phyloP scores from a whole-genome alignment of 2,113 vertebrate species.

The Solenodon paradoxus region DNA sequence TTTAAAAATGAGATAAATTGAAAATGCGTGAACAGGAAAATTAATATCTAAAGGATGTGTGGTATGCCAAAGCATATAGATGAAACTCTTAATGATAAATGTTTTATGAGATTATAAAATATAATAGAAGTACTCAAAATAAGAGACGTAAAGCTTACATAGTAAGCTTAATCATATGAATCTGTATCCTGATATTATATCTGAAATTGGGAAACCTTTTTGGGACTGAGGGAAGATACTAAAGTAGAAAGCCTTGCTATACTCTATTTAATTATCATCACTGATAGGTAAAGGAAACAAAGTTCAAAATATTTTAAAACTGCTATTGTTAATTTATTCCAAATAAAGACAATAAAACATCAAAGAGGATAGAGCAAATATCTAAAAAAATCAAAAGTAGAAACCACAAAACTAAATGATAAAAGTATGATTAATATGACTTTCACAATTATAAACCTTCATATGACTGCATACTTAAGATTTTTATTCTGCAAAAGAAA shows the following conservation, averaged over 20 bases:
- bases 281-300: background rate
- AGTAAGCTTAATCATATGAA: background rate
- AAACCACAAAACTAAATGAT: background rate
- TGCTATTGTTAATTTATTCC: background rate
- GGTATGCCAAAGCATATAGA: background rate
- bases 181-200: background rate
- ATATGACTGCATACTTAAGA: background rate
- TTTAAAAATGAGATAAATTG: background rate
- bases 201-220: background rate
- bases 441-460: background rate
- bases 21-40: background rate
- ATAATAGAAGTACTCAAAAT: background rate
- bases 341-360: background rate
- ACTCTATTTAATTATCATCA: background rate
- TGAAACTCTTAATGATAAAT: background rate
- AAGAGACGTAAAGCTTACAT: background rate
- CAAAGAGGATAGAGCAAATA: background rate
- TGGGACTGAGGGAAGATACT: background rate
- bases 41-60: background rate
- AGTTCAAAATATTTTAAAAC: background rate
- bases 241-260: background rate
- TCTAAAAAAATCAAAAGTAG: background rate
- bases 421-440: background rate
- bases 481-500: background rate
- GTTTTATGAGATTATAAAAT: background rate